Evolutionary conservation across 2,888 invertebrate genomes (phyloP), one percentile per base, ranked within the genome.

Genomic region (Sphaeridia pumilis): DNA sequence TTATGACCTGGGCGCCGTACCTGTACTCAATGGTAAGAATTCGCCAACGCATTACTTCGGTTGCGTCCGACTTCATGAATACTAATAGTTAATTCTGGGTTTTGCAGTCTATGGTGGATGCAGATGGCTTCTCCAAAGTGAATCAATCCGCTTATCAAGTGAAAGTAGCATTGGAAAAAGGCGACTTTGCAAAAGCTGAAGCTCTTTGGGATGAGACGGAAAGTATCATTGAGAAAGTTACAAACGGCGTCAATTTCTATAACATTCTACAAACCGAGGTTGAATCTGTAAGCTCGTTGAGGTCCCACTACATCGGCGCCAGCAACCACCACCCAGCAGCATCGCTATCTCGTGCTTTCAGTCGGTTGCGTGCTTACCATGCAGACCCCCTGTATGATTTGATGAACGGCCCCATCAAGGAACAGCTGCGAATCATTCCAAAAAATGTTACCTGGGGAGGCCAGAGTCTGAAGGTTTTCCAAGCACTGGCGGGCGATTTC

Each of bases 1-100:
- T 87, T 0, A 71, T 84, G 28, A 81, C 84, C 0, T 92, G 89
- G 89, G 87, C 82, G 0, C 84, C 84, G 0, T 80, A 82, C 65
- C 74, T 92, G 7, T 74, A 84, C 25, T 77, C 81, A 17, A 79
- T 83, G 66, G 83, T 82, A 71, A 73, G 70, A 66, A 5, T n/a
- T n/a, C 14, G 3, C 14, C 7, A 43, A 21, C 14, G 4, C 17
- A 21, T 12, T 20, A 21, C 10, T 24, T 45, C 27, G 4, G 27
- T 12, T 7, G 24, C 27, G 27, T 26, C 20, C 17, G 10, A 31
- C 7, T 31, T 10, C 31, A 10, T 10, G 14, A 31, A 31, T 31
- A 31, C 31, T 17, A 36, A 25, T 43, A 25, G 38, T 45, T 38
- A 7, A 3, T 54, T 49, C 14, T 25, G 21, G 25, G 26, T 25